These are phyloP conservation scores for Scaptomyza pallida DNA, from an alignment of 1,140 invertebrate genomes.

Conservation along the genomic window DNA sequence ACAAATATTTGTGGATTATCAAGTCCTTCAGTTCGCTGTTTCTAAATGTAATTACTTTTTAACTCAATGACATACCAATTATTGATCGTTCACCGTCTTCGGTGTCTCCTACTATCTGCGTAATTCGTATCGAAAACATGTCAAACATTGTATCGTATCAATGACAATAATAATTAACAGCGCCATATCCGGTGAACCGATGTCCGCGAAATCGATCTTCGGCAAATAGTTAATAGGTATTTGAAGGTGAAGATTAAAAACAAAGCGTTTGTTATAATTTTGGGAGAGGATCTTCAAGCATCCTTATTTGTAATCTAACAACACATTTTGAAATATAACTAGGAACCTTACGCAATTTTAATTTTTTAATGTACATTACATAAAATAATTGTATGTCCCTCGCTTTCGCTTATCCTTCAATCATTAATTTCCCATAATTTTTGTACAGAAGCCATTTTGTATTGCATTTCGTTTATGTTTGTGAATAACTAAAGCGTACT, in stretches of 20 bases:
- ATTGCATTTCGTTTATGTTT: no score
- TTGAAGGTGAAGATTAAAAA: no score
- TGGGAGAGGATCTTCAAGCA: background rate
- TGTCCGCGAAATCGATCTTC: background rate
- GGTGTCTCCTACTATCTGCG: conserved; percentile 43
- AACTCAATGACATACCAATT: conserved; percentile 57
- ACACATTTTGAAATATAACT: no score
- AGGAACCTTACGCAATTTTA: no score
- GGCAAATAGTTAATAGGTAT: background rate
- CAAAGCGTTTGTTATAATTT: background rate
- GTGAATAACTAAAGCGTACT: no score
- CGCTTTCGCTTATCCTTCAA: no score
- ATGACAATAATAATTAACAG: conserved; percentile 4
- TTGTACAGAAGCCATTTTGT: no score
- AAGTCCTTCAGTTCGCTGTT: conserved; percentile 31
- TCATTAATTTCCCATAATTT: no score
- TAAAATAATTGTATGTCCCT: no score
- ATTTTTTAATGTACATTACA: no score
- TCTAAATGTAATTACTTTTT: conserved; percentile 57
- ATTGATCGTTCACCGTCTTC: conserved; percentile 46
- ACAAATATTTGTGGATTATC: conserved; percentile 22
- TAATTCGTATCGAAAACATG: conserved; percentile 34
- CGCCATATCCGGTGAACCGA: conserved; percentile 23
- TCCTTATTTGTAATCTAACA: no score
- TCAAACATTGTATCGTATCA: conserved; percentile 7